Conservation (phyloP, 2,797 vertebrate species). For the Paratrypauchen microcephalus region DNA sequence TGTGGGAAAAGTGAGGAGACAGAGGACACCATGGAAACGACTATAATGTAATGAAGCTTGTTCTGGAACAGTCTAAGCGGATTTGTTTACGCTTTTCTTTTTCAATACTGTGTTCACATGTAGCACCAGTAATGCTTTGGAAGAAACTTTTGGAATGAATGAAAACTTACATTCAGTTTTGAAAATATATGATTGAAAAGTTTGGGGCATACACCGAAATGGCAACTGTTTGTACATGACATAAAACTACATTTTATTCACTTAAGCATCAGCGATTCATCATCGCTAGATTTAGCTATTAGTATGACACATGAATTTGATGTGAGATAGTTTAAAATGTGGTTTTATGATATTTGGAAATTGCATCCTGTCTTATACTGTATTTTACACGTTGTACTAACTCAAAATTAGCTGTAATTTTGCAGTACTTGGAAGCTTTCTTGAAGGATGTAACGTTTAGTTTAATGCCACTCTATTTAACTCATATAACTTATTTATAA, state of each 20-base stretch:
- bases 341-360: slow-evolving; percentile 1
- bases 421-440: not conserved
- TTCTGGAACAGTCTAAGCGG: not conserved
- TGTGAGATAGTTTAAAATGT: not conserved
- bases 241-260: slow-evolving; percentile 3
- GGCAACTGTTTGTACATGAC: not conserved
- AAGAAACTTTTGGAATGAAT: not conserved
- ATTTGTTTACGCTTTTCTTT: not conserved
- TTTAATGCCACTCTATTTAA: not conserved
- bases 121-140: not conserved
- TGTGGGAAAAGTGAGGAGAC: slow-evolving; percentile 28
- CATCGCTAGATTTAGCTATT: not conserved
- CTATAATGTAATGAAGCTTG: slow-evolving; percentile 15
- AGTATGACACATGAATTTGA: too few relatives aligned
- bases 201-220: not conserved
- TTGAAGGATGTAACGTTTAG: too few relatives aligned
- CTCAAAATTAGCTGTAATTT: not conserved
- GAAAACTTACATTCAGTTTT: not conserved
- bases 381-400: slow-evolving; percentile 1
- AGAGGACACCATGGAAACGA: slow-evolving; percentile 33
- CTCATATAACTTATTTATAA: slow-evolving; percentile 1
- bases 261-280: not conserved
- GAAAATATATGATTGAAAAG: not conserved
- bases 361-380: not conserved
- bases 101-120: not conserved